A percentile compares a stretch with the other conserved stretches of the same genome.
Conservation (phyloP, 2,113 vertebrate species). For the Oenanthe melanoleuca region DNA sequence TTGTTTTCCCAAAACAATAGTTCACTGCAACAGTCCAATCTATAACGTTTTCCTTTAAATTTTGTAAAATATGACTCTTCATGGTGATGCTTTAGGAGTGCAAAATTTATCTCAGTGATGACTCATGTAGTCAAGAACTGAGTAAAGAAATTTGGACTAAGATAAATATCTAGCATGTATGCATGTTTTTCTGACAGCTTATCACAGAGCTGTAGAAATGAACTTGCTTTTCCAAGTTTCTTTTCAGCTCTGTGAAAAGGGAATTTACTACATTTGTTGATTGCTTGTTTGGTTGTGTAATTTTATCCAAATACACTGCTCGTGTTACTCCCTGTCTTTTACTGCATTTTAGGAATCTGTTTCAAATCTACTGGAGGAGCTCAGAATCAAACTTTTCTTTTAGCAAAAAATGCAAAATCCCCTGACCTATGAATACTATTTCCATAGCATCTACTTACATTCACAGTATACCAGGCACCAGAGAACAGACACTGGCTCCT, state of each 20-base stretch:
- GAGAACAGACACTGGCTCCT: not conserved
- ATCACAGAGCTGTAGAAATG: not conserved
- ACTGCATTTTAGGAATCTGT: not conserved
- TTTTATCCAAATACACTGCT: not conserved
- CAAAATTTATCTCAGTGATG: not conserved
- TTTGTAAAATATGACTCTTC: not conserved
- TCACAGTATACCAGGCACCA: not conserved
- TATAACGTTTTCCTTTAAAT: not conserved
- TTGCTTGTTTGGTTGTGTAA: not conserved
- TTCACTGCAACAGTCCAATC: not conserved
- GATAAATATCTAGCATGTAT: not conserved
- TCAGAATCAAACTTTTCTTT: not conserved
- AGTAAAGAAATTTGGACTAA: not conserved
- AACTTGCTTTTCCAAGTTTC: not conserved
- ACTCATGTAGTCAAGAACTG: not conserved
- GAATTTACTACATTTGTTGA: not conserved
- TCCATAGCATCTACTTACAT: not conserved
- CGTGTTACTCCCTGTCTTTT: not conserved
- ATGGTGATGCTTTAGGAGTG: not conserved
- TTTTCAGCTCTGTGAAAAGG: not conserved
- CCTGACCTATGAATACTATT: not conserved
- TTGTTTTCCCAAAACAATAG: not conserved
- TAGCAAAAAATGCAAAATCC: not conserved
- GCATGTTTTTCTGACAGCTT: not conserved
- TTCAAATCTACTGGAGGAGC: not conserved